phyloP scores from a whole-genome alignment of 2,888 invertebrate species.

The Alsophila aescularia region DNA sequence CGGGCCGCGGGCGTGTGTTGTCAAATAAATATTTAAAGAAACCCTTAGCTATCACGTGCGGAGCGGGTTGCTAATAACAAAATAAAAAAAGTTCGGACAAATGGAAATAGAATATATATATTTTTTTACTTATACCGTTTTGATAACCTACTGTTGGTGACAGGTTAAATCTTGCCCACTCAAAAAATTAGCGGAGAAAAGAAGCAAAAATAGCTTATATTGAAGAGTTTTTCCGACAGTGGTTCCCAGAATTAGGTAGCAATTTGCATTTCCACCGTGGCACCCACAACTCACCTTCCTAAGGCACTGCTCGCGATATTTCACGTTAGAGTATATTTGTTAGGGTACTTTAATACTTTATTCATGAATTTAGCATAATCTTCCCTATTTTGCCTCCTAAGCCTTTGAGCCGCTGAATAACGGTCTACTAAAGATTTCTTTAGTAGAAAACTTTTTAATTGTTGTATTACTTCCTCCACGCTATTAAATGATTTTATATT shows the following conservation, averaged over 20 bases:
- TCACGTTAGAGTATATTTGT: constrained; percentile 30
- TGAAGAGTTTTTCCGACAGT: constrained; percentile 12
- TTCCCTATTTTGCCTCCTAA: constrained; percentile 30
- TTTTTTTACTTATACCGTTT: too few species aligned
- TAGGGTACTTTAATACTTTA: constrained; percentile 49
- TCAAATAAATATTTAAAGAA: too few species aligned
- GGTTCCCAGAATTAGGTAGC: constrained; percentile 16
- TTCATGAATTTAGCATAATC: constrained; percentile 43
- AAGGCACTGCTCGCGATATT: constrained; percentile 19
- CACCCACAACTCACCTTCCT: constrained; percentile 19
- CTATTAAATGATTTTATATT: too few species aligned
- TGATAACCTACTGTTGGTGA: too few species aligned
- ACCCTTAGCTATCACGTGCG: too few species aligned
- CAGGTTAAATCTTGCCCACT: too few species aligned
- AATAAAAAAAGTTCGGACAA: too few species aligned
- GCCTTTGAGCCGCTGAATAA: constrained; percentile 36
- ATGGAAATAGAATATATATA: too few species aligned
- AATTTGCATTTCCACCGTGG: constrained; percentile 24
- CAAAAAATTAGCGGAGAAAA: neutral
- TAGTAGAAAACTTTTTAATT: constrained; percentile 4
- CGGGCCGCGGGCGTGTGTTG: too few species aligned
- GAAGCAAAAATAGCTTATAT: constrained; percentile 8
- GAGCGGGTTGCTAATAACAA: too few species aligned
- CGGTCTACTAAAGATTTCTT: constrained; percentile 2
- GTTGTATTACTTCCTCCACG: neutral